A percentile compares a stretch with the other conserved stretches of the same genome.
phyloP scores from a whole-genome alignment of 2,797 vertebrate genomes.

The Petrocephalus schoutedeni region DNA sequence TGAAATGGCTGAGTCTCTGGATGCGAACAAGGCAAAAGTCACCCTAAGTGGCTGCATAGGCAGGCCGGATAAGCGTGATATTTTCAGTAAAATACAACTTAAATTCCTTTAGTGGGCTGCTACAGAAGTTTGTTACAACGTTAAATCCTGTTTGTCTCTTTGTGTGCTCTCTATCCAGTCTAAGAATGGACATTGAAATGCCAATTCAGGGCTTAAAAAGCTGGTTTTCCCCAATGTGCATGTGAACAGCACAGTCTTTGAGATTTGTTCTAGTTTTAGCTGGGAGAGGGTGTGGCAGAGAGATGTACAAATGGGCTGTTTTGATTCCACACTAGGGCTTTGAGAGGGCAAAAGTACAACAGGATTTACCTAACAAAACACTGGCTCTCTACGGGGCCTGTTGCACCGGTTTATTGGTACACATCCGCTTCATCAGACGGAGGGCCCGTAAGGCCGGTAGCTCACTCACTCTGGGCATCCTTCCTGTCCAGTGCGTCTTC shows the following conservation, averaged over 20 bases:
- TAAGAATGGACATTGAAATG: neutral
- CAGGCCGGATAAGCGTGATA: no score
- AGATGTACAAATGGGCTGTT: neutral
- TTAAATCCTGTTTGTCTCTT: neutral
- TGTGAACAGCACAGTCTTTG: neutral
- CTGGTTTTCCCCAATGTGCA: neutral
- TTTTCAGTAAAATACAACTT: no score
- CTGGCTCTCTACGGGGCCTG: neutral
- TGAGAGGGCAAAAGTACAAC: neutral
- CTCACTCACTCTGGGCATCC: constrained; percentile 83
- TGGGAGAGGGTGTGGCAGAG: neutral
- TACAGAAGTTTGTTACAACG: neutral
- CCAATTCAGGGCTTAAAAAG: neutral
- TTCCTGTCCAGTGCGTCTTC: constrained; percentile 77
- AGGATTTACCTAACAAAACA: neutral
- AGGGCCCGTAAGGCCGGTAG: neutral
- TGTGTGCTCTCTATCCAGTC: neutral
- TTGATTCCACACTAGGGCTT: neutral
- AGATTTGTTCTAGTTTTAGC: neutral
- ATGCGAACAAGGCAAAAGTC: neutral
- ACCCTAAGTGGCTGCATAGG: neutral
- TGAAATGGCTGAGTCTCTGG: neutral
- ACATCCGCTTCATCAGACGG: neutral
- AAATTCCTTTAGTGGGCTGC: neutral
- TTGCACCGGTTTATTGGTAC: neutral